Percentiles rank a stretch among this genome's conserved stretches.
Evolutionary conservation across 2,797 vertebrate species (phyloP).

Genomic region (Dendrocincla tyrannina): DNA sequence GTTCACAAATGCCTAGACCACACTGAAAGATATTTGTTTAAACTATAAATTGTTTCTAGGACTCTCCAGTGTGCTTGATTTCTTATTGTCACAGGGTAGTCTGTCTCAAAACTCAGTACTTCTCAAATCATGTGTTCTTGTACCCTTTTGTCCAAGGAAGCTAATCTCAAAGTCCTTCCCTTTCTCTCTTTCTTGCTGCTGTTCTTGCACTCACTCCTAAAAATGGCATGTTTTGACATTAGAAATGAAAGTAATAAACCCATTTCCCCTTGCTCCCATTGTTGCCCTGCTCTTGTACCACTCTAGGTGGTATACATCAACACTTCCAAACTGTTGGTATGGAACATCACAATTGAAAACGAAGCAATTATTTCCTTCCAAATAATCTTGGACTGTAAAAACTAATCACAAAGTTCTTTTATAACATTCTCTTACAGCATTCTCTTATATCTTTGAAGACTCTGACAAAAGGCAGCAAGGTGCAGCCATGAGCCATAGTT

Average conservation of each 20-base stretch:
- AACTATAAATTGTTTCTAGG: background rate
- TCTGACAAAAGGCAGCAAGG: background rate
- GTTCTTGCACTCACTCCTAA: background rate
- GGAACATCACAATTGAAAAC: background rate
- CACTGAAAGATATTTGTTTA: background rate
- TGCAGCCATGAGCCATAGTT: background rate
- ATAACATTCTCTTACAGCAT: background rate
- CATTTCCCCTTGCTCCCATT: background rate
- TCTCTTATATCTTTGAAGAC: background rate
- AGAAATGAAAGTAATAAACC: background rate
- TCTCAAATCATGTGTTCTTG: background rate
- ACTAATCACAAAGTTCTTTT: background rate
- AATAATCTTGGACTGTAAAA: background rate
- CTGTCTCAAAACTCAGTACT: background rate
- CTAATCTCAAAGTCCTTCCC: background rate
- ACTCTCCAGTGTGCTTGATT: background rate
- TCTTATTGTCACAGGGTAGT: background rate
- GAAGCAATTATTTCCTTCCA: background rate
- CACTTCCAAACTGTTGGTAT: background rate
- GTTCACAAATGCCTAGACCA: background rate
- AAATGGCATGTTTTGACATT: background rate
- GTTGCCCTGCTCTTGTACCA: background rate
- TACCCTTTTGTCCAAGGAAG: background rate
- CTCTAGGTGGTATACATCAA: background rate
- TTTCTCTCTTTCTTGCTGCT: background rate